phyloP scores from a whole-genome alignment of 2,888 invertebrate species.

The Heliconius ismenius region DNA sequence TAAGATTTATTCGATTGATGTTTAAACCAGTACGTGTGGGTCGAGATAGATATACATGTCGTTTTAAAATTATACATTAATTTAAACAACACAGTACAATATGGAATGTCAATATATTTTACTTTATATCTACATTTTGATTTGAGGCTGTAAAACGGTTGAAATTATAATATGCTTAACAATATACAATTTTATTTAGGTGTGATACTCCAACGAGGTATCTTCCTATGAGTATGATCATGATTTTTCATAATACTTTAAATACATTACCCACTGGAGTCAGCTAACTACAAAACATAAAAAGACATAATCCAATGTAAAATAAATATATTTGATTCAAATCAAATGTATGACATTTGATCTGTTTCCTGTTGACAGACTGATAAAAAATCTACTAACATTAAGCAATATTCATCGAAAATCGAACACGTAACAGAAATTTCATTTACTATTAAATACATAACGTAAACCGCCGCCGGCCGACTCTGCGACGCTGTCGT shows the following conservation, averaged over 20 bases:
- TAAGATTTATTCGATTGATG: constrained; percentile 39
- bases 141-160: constrained; percentile 73
- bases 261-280: constrained; percentile 71
- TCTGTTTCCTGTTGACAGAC: constrained; percentile 75
- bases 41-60: constrained; percentile 40
- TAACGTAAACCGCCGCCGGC: constrained; percentile 55
- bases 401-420: constrained; percentile 80
- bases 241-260: constrained; percentile 60
- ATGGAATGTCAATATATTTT: constrained; percentile 82
- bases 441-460: constrained; percentile 73
- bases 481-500: background rate
- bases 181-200: constrained; percentile 71
- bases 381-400: constrained; percentile 81
- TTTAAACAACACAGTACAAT: constrained; percentile 78
- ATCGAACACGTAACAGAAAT: constrained; percentile 77
- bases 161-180: constrained; percentile 74
- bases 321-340: constrained; percentile 79
- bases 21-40: constrained; percentile 37
- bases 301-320: constrained; percentile 80
- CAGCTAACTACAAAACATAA: constrained; percentile 80
- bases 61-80: constrained; percentile 53
- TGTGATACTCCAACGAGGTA: constrained; percentile 57
- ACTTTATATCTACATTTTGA: constrained; percentile 79
- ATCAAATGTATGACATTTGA: constrained; percentile 82
- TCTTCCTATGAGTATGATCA: constrained; percentile 57